These are phyloP conservation scores for Noctilio leporinus DNA, from an alignment of 2,113 vertebrate species.

Conservation along the genomic window DNA sequence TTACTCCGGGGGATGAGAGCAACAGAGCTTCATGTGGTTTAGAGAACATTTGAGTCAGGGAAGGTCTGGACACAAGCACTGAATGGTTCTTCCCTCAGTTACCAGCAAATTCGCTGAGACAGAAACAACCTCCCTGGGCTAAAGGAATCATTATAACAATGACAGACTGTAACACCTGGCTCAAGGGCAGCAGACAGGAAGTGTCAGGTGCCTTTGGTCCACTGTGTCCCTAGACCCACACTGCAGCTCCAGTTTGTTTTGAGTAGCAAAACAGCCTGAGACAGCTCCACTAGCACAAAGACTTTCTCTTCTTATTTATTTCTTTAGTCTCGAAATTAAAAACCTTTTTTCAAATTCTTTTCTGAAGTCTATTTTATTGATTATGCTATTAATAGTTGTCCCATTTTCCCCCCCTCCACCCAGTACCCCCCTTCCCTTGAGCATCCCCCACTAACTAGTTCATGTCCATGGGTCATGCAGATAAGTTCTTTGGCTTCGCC, in stretches of 20 bases:
- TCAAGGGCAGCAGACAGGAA: neutral
- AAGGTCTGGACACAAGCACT: neutral
- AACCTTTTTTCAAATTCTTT: no score
- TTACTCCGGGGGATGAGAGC: neutral
- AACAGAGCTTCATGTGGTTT: neutral
- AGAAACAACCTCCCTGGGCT: neutral
- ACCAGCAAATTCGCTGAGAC: neutral
- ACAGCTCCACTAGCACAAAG: neutral
- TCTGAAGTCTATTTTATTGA: no score
- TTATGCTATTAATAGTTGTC: no score
- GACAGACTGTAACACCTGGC: neutral
- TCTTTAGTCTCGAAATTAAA: no score
- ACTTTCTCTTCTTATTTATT: neutral
- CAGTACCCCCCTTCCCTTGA: no score
- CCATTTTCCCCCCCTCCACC: no score
- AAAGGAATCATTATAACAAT: neutral
- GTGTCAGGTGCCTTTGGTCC: fast-evolving
- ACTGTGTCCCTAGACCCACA: neutral
- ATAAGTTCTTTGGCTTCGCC: no score
- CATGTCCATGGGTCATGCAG: no score
- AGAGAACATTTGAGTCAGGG: neutral
- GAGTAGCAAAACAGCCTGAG: neutral
- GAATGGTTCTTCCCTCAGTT: neutral
- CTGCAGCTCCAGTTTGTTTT: neutral
- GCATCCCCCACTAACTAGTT: no score